Evolutionary conservation across 2,888 invertebrate species (phyloP), one percentile per base, ranked within the genome.

Genomic region (Zhuqinia jingwanae): DNA sequence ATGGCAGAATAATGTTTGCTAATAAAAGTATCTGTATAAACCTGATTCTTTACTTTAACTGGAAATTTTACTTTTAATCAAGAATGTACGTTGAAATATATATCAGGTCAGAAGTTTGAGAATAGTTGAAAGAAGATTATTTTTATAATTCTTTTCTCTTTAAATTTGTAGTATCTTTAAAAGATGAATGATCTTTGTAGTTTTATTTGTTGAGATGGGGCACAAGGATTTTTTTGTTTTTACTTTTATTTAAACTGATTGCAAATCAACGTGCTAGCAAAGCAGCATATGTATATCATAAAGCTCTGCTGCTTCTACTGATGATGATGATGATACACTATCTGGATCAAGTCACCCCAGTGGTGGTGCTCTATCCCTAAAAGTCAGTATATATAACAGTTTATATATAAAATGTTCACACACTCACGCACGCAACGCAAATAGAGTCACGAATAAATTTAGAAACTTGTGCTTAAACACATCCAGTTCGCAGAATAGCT

Each of bases 41-140:
- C 50, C 75, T 50, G 53, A 75, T 75, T 91, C 78, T 90, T 90
- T 75, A 15, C n/a, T 15, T 17, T 45, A 42, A 36, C 11, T 60
- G 5, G 47, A 45, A 68, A 15, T 1, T 58, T 77, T 58, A 22
- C 20, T 76, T 76, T 45, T 1, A 76, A 20, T 10, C 30, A 50
- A 25, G 25, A 36, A 36, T 36, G 36, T 36, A n/a, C n/a, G 47
- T 47, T 70, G 17, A 2, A 22, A 6, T 47, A 70, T 20, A 50
- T 36, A 68, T 42, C 73, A 50, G 73, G 73, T 73, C 25, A n/a
- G 13, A 25, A 73, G 27, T 27, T 47, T 25, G 53, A 76, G 36
- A 17, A 30, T 25, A 47, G 75, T n/a, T 63, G 20, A 45, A 15
- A 22, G 36, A 45, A 58, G 25, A 58, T 58, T 17, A 75, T 47